A percentile compares a stretch with the other conserved stretches of the same genome.
phyloP scores from a whole-genome alignment of 2,113 vertebrate species.

The Rafetus swinhoei region DNA sequence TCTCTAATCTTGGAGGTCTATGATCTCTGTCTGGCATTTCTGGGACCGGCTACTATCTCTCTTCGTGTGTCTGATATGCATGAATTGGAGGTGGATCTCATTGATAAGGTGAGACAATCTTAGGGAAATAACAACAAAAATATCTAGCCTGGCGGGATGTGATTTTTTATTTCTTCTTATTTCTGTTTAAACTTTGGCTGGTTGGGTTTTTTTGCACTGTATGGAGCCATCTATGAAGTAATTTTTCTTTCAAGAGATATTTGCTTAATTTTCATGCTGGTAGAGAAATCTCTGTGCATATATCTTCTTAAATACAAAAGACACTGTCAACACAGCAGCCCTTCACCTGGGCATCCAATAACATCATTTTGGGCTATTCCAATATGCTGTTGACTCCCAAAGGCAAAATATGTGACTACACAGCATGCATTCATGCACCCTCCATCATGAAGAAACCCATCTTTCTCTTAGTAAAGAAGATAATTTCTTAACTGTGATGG shows the following conservation, averaged over 20 bases:
- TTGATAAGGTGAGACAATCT: conserved; percentile 68
- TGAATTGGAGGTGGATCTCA: conserved; percentile 76
- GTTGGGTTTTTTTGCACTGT: not conserved
- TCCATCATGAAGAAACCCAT: not conserved
- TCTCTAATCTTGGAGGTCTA: conserved; percentile 70
- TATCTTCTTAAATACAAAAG: not conserved
- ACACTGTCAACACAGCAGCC: not conserved
- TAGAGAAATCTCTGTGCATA: not conserved
- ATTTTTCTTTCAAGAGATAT: not conserved
- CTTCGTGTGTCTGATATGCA: conserved; percentile 70
- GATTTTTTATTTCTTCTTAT: not conserved
- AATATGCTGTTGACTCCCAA: not conserved
- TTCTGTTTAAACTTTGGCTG: not conserved
- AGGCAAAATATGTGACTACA: not conserved
- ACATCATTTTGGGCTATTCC: not conserved
- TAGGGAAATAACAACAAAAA: not conserved
- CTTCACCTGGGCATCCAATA: not conserved
- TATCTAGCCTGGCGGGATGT: not conserved
- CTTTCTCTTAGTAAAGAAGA: not conserved
- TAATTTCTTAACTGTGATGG: not conserved
- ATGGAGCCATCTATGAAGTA: not conserved
- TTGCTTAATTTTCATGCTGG: not conserved
- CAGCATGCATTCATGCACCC: not conserved
- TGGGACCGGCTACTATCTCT: conserved; percentile 63
- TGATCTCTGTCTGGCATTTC: conserved; percentile 74